Evolutionary conservation across 2,888 invertebrate species (phyloP).

Genomic region (Muschampia plurimacula): DNA sequence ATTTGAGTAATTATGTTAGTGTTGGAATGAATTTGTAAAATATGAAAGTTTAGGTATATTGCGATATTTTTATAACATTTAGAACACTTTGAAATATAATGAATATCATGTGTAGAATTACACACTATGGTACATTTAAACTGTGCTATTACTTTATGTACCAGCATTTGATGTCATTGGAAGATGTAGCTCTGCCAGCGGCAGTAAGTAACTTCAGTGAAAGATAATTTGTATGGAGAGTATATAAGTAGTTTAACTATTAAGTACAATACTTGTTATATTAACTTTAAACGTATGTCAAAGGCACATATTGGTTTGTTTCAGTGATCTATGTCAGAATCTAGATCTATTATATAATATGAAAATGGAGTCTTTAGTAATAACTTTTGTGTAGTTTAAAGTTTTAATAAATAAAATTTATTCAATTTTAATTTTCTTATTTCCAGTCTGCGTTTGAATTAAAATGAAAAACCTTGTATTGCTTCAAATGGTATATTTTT

Average conservation of each 20-base stretch:
- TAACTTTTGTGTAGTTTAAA: conserved; percentile 80
- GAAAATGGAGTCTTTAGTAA: conserved; percentile 70
- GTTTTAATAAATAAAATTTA: conserved; percentile 81
- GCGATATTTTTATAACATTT: conserved; percentile 66
- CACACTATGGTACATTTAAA: conserved; percentile 57
- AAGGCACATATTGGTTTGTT: conserved; percentile 75
- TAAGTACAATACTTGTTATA: conserved; percentile 74
- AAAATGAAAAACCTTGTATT: conserved; percentile 16
- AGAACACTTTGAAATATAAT: conserved; percentile 54
- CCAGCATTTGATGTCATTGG: conserved; percentile 37
- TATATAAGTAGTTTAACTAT: conserved; percentile 70
- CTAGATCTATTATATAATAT: conserved; percentile 63
- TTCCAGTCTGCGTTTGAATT: conserved; percentile 36
- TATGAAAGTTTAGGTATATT: conserved; percentile 66
- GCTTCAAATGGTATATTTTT: conserved; percentile 33
- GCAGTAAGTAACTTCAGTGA: conserved; percentile 14
- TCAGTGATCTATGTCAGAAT: conserved; percentile 74
- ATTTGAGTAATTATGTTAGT: conserved; percentile 76
- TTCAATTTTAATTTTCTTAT: conserved; percentile 60
- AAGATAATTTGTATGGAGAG: conserved; percentile 22
- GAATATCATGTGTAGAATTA: conserved; percentile 52
- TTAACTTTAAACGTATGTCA: conserved; percentile 66
- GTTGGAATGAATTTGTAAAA: conserved; percentile 80
- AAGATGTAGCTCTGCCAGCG: not conserved
- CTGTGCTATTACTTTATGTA: conserved; percentile 53